A percentile compares a stretch with the other conserved stretches of the same genome.
Evolutionary conservation across 2,113 vertebrate species (phyloP).

Genomic region (Baryphthengus martii): DNA sequence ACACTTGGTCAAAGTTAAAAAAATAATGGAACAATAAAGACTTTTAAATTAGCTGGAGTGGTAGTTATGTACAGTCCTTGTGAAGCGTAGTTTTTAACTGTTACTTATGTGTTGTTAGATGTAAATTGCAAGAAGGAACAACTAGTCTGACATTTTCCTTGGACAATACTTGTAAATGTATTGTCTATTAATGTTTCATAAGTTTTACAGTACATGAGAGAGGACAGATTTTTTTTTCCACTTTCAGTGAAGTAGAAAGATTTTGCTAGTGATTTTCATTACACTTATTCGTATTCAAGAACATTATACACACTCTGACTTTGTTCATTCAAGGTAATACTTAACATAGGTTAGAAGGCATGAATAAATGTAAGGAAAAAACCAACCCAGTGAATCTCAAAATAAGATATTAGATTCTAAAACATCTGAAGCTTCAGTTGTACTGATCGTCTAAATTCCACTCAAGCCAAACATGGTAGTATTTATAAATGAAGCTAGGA

Average conservation of each 20-base stretch:
- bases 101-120: neutral
- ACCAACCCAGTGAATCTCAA: neutral
- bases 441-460: neutral
- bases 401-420: neutral
- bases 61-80: neutral
- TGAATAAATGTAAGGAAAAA: neutral
- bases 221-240: neutral
- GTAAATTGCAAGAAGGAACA: neutral
- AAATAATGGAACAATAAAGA: conserved; percentile 9
- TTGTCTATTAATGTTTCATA: neutral
- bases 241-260: neutral
- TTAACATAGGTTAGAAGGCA: neutral
- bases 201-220: neutral
- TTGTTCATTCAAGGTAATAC: neutral
- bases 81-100: neutral
- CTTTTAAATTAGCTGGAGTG: neutral
- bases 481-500: neutral
- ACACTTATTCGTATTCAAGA: neutral
- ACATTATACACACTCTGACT: neutral
- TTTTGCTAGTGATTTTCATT: neutral
- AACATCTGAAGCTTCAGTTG: neutral
- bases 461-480: neutral
- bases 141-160: neutral
- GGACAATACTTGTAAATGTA: neutral
- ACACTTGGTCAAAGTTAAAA: neutral